Evolutionary conservation across 2,888 invertebrate species (phyloP).

Genomic region (Folsomia candida): DNA sequence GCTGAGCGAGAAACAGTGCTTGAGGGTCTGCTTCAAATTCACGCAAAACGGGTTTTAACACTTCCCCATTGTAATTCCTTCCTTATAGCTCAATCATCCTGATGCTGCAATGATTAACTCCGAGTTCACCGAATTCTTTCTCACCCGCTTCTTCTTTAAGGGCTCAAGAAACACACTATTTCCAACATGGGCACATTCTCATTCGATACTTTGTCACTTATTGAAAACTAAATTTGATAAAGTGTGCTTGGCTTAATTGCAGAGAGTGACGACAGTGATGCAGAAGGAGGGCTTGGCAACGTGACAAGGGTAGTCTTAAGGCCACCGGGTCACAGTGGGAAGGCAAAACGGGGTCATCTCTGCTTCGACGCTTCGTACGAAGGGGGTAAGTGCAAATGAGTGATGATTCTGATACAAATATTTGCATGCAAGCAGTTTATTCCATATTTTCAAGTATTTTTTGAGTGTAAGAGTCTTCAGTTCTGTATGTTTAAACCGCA

Average conservation of each 20-base stretch:
- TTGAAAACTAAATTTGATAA: background rate
- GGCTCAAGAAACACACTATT: no score
- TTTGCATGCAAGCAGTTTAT: background rate
- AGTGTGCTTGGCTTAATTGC: constrained; percentile 38
- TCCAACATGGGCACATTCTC: no score
- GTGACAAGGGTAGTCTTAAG: constrained; percentile 82
- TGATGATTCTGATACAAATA: background rate
- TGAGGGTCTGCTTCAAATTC: background rate
- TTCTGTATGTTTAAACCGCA: no score
- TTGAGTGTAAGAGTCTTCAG: background rate
- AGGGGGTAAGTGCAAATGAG: constrained; percentile 63
- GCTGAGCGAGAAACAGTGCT: background rate
- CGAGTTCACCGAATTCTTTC: no score
- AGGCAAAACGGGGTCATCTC: constrained; percentile 91
- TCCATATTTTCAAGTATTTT: background rate
- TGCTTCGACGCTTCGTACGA: constrained; percentile 97
- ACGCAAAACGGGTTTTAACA: background rate
- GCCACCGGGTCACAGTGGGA: constrained; percentile 87
- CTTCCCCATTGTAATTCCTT: background rate
- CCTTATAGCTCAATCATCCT: no score
- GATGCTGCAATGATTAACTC: no score
- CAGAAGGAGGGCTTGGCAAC: constrained; percentile 90
- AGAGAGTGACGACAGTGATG: constrained; percentile 90
- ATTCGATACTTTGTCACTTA: no score
- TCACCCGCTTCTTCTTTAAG: no score